These are phyloP conservation scores for Drosophila elegans DNA, from an alignment of 1,140 invertebrate species.

Conservation along the genomic window DNA sequence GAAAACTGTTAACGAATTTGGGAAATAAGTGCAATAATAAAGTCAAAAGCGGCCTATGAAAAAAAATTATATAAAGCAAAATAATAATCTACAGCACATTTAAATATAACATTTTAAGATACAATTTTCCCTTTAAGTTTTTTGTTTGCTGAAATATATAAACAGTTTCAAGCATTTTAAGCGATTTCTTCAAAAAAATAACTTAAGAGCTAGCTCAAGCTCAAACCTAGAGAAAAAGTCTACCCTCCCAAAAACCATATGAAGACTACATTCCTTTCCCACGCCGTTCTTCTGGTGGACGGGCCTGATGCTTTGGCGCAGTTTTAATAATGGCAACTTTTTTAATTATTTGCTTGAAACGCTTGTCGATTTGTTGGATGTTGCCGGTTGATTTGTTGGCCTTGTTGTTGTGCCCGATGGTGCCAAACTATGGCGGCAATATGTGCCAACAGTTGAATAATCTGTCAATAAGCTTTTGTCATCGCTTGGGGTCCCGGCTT, in stretches of 20 bases:
- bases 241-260: neutral
- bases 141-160: too few relatives aligned
- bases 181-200: neutral
- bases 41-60: too few relatives aligned
- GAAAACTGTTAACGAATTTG: neutral
- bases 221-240: neutral
- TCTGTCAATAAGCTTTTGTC: slow-evolving; percentile 83
- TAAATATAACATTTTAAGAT: too few relatives aligned
- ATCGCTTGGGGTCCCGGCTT: slow-evolving; percentile 55
- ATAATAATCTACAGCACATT: too few relatives aligned
- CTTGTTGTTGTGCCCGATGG: slow-evolving; percentile 49
- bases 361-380: slow-evolving; percentile 72
- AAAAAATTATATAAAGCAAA: too few relatives aligned
- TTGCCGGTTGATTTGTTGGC: slow-evolving; percentile 68
- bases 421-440: slow-evolving; percentile 78
- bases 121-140: too few relatives aligned
- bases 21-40: neutral
- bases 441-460: slow-evolving; percentile 82
- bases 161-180: too few relatives aligned
- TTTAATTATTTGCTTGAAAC: slow-evolving; percentile 82
- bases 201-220: neutral
- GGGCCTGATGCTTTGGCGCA: slow-evolving; percentile 37
- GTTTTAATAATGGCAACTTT: slow-evolving; percentile 83
- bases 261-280: neutral
- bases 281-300: neutral